Conservation (phyloP, 2,113 vertebrate genomes). For the Peromyscus maniculatus region DNA sequence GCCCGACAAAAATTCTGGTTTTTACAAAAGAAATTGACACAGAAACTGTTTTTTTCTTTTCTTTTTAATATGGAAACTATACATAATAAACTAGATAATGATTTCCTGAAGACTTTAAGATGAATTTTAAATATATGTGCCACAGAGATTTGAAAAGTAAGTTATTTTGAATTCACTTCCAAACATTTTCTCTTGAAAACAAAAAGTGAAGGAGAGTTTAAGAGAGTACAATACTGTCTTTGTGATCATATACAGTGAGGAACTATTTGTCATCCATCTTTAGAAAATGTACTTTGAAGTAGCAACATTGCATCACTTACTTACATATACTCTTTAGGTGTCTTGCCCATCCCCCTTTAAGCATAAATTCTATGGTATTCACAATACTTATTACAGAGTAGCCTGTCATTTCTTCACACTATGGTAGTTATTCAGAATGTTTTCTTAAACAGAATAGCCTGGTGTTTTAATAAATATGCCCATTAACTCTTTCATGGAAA, state of each 20-base stretch:
- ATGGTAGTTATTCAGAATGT: slow-evolving; percentile 5
- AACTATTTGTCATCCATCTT: not conserved
- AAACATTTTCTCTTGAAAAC: slow-evolving; percentile 12
- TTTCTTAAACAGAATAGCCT: slow-evolving; percentile 37
- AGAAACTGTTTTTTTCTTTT: slow-evolving; percentile 24
- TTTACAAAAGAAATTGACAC: slow-evolving; percentile 23
- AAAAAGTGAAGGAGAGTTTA: not conserved
- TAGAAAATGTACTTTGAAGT: not conserved
- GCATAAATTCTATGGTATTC: not conserved
- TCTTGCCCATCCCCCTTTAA: not conserved
- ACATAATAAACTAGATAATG: not conserved
- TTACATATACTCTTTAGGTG: not conserved
- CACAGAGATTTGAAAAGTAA: slow-evolving; percentile 49
- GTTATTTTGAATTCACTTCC: not conserved
- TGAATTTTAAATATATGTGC: slow-evolving; percentile 43
- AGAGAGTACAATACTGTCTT: not conserved
- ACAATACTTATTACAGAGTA: not conserved
- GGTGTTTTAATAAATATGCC: slow-evolving; percentile 52
- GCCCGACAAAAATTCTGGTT: not conserved
- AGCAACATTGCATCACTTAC: not conserved
- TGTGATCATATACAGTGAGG: slow-evolving; percentile 14
- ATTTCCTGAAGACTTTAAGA: not conserved
- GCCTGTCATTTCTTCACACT: slow-evolving; percentile 15
- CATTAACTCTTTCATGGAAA: slow-evolving; percentile 66
- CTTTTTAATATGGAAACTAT: not conserved